Percentiles rank a stretch among this genome's conserved stretches.
Conservation (phyloP, 1,140 invertebrate species). For the Mycetomoellerius zeteki region DNA sequence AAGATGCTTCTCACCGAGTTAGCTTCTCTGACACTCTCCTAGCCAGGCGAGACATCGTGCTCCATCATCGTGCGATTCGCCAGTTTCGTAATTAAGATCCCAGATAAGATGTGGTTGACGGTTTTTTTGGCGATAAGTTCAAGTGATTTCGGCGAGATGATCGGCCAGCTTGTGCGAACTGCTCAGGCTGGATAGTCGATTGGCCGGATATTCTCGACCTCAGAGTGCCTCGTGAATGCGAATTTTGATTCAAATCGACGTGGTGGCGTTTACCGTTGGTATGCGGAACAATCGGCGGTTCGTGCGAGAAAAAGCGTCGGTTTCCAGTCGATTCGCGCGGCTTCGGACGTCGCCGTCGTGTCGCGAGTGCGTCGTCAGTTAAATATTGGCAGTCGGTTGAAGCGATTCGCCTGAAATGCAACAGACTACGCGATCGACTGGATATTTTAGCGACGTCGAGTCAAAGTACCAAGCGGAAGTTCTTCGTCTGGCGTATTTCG, state of each 20-base stretch:
- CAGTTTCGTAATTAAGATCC: conserved; percentile 45
- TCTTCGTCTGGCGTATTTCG: not conserved
- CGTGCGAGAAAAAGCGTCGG: conserved; percentile 6
- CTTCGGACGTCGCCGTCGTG: conserved; percentile 38
- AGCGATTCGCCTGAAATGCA: conserved; percentile 39
- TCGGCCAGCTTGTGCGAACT: conserved; percentile 28
- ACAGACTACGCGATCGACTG: conserved; percentile 24
- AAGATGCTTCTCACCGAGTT: conserved; percentile 39
- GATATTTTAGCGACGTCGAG: conserved; percentile 18
- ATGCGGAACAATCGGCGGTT: conserved; percentile 51
- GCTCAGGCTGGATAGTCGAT: conserved; percentile 35
- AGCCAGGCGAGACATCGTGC: not conserved
- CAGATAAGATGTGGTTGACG: conserved; percentile 44
- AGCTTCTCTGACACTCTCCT: conserved; percentile 11
- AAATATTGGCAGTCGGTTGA: not conserved
- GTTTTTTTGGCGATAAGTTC: conserved; percentile 3
- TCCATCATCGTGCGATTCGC: conserved; percentile 5
- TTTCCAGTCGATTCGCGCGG: conserved; percentile 31
- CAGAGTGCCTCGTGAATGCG: conserved; percentile 40
- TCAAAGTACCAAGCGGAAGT: not conserved
- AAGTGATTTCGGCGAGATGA: conserved; percentile 38
- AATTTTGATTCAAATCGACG: conserved; percentile 1
- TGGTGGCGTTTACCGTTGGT: conserved; percentile 24
- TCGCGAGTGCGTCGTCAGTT: conserved; percentile 18
- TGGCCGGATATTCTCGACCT: conserved; percentile 3